These are phyloP conservation scores for Loxodonta africana DNA, from an alignment of 2,113 vertebrate genomes.

Conservation along the genomic window DNA sequence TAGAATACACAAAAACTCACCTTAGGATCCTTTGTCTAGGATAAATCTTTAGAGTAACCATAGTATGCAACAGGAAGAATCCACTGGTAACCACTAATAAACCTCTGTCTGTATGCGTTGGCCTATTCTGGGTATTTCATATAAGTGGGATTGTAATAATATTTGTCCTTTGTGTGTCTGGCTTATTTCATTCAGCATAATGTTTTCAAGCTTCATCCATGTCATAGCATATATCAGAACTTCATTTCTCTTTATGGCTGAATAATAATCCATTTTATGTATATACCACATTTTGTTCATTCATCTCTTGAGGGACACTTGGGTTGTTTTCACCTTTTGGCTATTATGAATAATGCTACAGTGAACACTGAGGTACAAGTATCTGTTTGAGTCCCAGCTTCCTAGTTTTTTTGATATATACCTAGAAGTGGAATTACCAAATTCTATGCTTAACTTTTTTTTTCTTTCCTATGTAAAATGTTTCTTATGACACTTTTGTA, in stretches of 20 bases:
- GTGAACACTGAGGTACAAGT: background rate
- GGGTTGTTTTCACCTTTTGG: background rate
- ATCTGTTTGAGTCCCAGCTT: background rate
- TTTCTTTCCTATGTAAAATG: background rate
- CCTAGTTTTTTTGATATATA: no score
- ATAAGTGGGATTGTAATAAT: background rate
- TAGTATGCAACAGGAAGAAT: background rate
- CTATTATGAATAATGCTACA: background rate
- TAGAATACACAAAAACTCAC: background rate
- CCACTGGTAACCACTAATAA: background rate
- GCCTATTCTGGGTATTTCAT: background rate
- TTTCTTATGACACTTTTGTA: background rate
- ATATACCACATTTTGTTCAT: background rate
- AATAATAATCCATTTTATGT: background rate
- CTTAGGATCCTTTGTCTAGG: background rate
- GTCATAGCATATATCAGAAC: background rate
- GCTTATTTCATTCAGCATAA: background rate
- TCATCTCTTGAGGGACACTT: background rate
- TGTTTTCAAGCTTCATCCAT: background rate
- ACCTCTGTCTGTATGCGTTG: background rate
- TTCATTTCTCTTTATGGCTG: background rate
- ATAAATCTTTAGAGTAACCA: background rate
- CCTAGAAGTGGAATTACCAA: background rate
- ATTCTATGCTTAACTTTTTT: background rate
- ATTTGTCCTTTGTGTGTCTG: background rate